These are phyloP conservation scores for Spea hammondii DNA, from an alignment of 2,797 vertebrate species.

Conservation along the genomic window DNA sequence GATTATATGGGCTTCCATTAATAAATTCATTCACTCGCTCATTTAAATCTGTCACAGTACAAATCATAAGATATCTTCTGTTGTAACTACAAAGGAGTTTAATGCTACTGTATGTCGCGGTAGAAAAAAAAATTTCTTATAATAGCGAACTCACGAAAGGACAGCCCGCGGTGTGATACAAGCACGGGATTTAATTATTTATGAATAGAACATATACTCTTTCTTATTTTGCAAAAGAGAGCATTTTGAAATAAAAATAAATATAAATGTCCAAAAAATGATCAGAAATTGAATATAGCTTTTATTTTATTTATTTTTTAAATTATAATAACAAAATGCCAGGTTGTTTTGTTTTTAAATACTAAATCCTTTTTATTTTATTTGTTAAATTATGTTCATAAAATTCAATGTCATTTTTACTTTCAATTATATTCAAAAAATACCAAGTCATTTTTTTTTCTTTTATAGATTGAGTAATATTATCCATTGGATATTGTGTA, in stretches of 20 bases:
- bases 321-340: too few species aligned
- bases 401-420: too few species aligned
- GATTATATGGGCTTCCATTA: neutral
- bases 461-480: too few species aligned
- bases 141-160: slow-evolving; percentile 20
- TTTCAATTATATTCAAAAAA: too few species aligned
- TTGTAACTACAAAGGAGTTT: slow-evolving; percentile 13
- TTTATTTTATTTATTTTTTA: too few species aligned
- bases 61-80: slow-evolving; percentile 8
- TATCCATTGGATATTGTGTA: neutral
- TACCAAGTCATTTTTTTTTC: too few species aligned
- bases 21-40: slow-evolving; percentile 15
- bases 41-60: slow-evolving; percentile 24
- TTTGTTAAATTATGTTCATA: too few species aligned
- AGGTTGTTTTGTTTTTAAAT: too few species aligned
- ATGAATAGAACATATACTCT: slow-evolving; percentile 34
- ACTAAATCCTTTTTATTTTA: too few species aligned
- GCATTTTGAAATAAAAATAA: neutral
- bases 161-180: slow-evolving; percentile 17
- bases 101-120: neutral
- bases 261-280: too few species aligned
- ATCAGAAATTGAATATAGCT: too few species aligned
- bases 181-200: slow-evolving; percentile 45
- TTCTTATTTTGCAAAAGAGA: slow-evolving; percentile 27
- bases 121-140: slow-evolving; percentile 14